phyloP scores from a whole-genome alignment of 2,888 invertebrate genomes.

The Phaonia tiefii region DNA sequence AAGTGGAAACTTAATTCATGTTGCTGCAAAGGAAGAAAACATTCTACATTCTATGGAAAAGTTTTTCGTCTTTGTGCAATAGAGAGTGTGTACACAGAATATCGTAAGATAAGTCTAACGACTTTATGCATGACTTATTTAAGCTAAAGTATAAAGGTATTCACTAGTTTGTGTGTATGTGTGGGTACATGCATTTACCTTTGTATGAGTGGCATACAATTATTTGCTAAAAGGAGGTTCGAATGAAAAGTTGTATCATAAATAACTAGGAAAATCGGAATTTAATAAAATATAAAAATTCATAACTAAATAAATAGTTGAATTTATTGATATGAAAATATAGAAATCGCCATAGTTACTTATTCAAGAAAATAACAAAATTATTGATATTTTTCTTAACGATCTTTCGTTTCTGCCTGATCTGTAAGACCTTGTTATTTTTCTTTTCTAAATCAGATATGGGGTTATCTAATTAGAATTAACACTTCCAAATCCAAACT shows the following conservation, averaged over 20 bases:
- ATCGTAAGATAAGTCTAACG: constrained; percentile 54
- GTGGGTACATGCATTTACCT: not conserved
- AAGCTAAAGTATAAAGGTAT: constrained; percentile 30
- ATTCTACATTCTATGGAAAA: constrained; percentile 43
- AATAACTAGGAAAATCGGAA: too few relatives aligned
- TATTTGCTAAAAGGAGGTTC: not conserved
- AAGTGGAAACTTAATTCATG: constrained; percentile 37
- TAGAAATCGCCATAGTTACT: too few relatives aligned
- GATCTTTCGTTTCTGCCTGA: too few relatives aligned
- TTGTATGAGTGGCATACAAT: not conserved
- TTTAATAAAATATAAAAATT: not conserved
- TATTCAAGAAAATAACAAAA: too few relatives aligned
- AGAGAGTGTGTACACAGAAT: constrained; percentile 25
- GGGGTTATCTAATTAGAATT: too few relatives aligned
- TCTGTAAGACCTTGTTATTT: too few relatives aligned
- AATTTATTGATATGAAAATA: too few relatives aligned
- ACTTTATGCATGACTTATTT: constrained; percentile 57
- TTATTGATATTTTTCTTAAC: too few relatives aligned
- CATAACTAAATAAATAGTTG: too few relatives aligned
- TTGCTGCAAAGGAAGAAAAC: constrained; percentile 52
- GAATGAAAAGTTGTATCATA: not conserved
- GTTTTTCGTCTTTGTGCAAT: constrained; percentile 16
- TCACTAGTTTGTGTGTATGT: not conserved
- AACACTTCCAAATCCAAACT: too few relatives aligned
- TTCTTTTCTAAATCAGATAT: too few relatives aligned